Base-by-base conservation (phyloP, 2,113 vertebrate species). In the Pelvicachromis taeniatus region DNA sequence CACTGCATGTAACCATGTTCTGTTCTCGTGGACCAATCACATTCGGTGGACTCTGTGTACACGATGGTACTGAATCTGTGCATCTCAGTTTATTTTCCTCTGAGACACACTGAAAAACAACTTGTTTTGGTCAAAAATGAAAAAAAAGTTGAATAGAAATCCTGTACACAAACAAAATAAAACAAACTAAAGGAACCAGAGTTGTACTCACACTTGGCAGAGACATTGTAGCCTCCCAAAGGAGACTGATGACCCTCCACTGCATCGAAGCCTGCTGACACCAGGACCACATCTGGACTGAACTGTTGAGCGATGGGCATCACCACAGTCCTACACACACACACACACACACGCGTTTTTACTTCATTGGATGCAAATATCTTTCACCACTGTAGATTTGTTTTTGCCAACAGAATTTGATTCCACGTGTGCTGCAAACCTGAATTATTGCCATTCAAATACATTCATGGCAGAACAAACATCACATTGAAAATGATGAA, bases 161-260 rank as follows among this genome's bases (percentile, higher is more conserved):
- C 21, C 5, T 45, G 29, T 1, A n/a, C n/a, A n/a, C 23, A 50
- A 17, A 6, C 14, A 70, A 26, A 63, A 35, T 0, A 1, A 70
- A 17, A 45, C 63, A 70, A 70, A 31, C 33, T 26, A 3, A 53
- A 33, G 85, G 48, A 55, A 73, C 35, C n/a, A 7, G 21, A 2
- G 8, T 3, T 5, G 16, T 7, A 81, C 94, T 92, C 77, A 95
- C 94, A 94, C 42, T 95, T 94, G 68, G 94, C 94, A 1, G 94
- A 94, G 14, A 95, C 94, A 1, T 91, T 95, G 91, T 95, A 95
- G 55, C 94, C 94, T 17, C 94, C 94, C 26, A 95, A 88, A 81
- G 94, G 94, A 88, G 94, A 95, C 90, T 94, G 94, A 48, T 95
- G 94, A 53, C 94, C 94, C 84, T 95, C 94, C 45, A 95, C 94